These are phyloP conservation scores for Musca domestica DNA, from an alignment of 1,140 invertebrate species.

Conservation along the genomic window DNA sequence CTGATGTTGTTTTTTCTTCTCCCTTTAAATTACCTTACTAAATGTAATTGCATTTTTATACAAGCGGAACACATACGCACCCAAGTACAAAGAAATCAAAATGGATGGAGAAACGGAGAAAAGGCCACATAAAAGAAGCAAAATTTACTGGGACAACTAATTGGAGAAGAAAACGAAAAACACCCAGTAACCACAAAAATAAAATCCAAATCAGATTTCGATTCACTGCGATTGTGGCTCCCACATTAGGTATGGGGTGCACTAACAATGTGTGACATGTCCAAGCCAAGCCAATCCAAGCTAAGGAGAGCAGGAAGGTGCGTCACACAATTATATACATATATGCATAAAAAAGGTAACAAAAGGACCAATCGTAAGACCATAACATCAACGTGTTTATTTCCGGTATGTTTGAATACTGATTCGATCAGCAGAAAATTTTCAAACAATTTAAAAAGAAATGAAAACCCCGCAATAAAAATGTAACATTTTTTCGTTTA, in stretches of 20 bases:
- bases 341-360: neutral
- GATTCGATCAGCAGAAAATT: slow-evolving; percentile 20
- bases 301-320: too few species aligned
- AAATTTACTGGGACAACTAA: neutral
- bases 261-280: neutral
- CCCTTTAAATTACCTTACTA: neutral
- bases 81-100: neutral
- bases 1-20: neutral
- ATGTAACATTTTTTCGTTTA: slow-evolving; percentile 12
- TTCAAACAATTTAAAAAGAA: slow-evolving; percentile 21
- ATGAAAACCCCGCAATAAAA: slow-evolving; percentile 10
- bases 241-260: too few species aligned
- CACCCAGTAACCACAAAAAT: neutral
- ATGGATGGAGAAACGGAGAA: neutral
- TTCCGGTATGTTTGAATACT: slow-evolving; percentile 11
- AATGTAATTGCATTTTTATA: slow-evolving; percentile 15
- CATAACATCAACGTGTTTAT: slow-evolving; percentile 16
- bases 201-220: too few species aligned
- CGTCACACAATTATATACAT: neutral
- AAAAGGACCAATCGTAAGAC: slow-evolving; percentile 10
- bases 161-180: neutral
- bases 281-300: too few species aligned
- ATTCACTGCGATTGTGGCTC: too few species aligned
- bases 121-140: neutral
- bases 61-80: neutral